Conservation (phyloP, 1,140 invertebrate species). For the Rhyacophila brunnea region DNA sequence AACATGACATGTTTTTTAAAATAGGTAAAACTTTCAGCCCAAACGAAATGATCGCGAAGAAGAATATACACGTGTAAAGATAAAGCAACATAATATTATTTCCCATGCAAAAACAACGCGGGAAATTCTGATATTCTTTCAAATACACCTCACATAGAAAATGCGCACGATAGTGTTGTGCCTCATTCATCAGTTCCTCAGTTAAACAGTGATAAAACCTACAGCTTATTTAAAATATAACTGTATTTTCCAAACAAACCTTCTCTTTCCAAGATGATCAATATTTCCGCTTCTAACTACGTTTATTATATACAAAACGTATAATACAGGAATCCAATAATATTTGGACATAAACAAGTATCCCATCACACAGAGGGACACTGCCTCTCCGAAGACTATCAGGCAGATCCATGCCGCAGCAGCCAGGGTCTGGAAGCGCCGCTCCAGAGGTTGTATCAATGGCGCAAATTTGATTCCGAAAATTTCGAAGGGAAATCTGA, state of each 20-base stretch:
- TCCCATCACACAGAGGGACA: conserved; percentile 48
- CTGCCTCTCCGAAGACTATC: conserved; percentile 62
- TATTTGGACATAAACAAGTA: conserved; percentile 56
- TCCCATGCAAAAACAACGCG: too few species aligned
- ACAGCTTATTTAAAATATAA: too few species aligned
- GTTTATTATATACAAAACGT: conserved; percentile 64
- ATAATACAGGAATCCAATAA: conserved; percentile 57
- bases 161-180: too few species aligned
- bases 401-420: conserved; percentile 67
- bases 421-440: conserved; percentile 77
- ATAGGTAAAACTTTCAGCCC: too few species aligned
- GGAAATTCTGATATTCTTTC: too few species aligned
- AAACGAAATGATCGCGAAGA: too few species aligned
- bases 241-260: conserved; percentile 43
- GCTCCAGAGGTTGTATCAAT: conserved; percentile 64
- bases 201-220: too few species aligned
- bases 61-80: too few species aligned
- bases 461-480: conserved; percentile 73
- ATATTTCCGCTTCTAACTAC: conserved; percentile 40
- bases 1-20: too few species aligned
- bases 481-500: conserved; percentile 41
- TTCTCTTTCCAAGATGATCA: conserved; percentile 61
- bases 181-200: too few species aligned
- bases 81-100: too few species aligned
- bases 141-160: too few species aligned